Base-by-base conservation (phyloP, 2,797 vertebrate genomes). In the Gymnoscopelus braueri region DNA sequence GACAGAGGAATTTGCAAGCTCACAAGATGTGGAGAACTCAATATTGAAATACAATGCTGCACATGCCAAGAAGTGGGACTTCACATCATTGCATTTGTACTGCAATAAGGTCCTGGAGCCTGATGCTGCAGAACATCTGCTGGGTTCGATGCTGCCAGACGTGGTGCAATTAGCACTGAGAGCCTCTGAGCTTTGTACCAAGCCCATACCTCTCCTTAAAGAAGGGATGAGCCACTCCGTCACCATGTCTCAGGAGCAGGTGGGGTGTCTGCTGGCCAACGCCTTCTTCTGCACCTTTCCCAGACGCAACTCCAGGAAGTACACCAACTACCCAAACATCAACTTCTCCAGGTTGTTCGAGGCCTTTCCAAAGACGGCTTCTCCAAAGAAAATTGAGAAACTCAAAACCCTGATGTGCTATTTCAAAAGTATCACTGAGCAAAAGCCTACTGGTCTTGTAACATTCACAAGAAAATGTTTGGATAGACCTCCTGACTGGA, bases 331-430 rank as follows among this genome's bases (percentile, higher is more conserved):
- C 84, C 97, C 96, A 67, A 96, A 97, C 74, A 97, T 98, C 88
- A 97, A 98, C 92, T 97, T 97, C 84, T 95, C 95, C 92, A 96
- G 96, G 97, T 98, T 98, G 72, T 98, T 98, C 91, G 97, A 97
- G 85, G 95, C 19, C 19, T 19, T 1, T 19, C 19, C 19, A 19
- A 19, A 19, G 19, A 19, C 96, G 12, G 88, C 92, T 4, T 96
- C 95, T 50, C 87, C 92, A 67, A 95, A 77, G 80, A 98, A 98
- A 86, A 94, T 92, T 51, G 96, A 98, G 86, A 98, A 98, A 66
- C 94, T 98, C 72, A 98, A 97, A 93, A 98, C 97, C 0, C 92
- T 98, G 56, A 93, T 98, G 90, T 97, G 96, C 79, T 98, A 97
- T 89, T 98, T 98, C 72, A 91, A 92, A 88, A 95, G 89, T 91